Conservation (phyloP, 2,113 vertebrate genomes). For the Anolis carolinensis region DNA sequence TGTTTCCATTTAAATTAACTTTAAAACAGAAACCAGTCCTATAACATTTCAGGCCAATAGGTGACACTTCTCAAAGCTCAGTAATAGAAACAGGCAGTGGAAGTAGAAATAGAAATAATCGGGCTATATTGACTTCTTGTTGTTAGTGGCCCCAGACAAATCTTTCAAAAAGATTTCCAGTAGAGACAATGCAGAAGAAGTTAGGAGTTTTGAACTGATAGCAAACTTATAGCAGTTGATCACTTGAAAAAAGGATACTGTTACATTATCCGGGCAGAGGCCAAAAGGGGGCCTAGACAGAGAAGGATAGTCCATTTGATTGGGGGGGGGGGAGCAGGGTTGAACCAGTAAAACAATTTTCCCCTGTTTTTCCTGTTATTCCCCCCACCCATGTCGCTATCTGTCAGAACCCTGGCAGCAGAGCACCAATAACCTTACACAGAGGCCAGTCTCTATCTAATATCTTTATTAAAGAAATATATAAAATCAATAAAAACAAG, state of each 20-base stretch:
- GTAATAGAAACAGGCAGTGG: background rate
- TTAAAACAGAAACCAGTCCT: conserved; percentile 24
- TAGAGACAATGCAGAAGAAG: conserved; percentile 29
- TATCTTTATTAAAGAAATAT: no score
- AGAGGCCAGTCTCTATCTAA: no score
- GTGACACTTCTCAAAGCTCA: conserved; percentile 39
- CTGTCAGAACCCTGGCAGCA: no score
- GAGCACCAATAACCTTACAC: no score
- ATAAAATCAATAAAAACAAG: no score
- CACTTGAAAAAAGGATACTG: background rate
- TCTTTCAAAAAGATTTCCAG: conserved; percentile 12
- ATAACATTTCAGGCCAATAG: conserved; percentile 36
- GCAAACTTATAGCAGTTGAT: background rate
- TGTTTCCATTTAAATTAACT: conserved; percentile 51
- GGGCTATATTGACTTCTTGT: conserved; percentile 34
- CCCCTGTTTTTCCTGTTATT: no score
- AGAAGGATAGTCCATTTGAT: no score
- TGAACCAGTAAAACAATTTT: no score
- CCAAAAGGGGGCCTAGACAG: no score
- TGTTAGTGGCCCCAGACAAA: conserved; percentile 34
- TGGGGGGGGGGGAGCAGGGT: no score
- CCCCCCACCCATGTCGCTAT: no score
- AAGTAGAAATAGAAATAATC: conserved; percentile 42
- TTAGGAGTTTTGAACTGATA: conserved; percentile 20
- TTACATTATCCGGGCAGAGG: no score